Percentiles rank a stretch among this genome's conserved stretches.
phyloP scores from a whole-genome alignment of 2,888 invertebrate genomes.

The Plebejus argus region DNA sequence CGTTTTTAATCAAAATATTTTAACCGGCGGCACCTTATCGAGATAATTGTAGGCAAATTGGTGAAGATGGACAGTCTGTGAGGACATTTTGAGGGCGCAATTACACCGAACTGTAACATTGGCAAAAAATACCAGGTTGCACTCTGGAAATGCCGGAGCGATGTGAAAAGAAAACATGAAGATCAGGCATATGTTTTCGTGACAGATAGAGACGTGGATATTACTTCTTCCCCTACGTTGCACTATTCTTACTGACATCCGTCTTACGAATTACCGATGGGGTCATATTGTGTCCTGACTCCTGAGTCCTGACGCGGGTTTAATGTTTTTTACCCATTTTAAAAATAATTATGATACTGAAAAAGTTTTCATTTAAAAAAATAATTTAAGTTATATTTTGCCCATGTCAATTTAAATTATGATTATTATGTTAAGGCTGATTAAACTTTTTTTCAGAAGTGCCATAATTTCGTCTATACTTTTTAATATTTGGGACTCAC shows the following conservation, averaged over 20 bases:
- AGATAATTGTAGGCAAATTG: conserved; percentile 74
- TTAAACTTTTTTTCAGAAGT: background rate
- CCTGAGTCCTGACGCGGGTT: background rate
- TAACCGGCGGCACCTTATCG: conserved; percentile 55
- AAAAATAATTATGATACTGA: no score
- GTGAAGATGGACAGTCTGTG: conserved; percentile 55
- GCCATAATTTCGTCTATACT: background rate
- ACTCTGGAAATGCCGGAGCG: background rate
- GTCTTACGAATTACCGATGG: no score
- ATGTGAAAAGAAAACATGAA: no score
- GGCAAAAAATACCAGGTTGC: background rate
- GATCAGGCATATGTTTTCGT: no score
- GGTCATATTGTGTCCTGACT: no score
- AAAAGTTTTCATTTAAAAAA: no score
- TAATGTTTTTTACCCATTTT: background rate
- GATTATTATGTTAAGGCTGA: no score
- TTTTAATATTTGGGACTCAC: conserved; percentile 18
- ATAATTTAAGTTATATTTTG: no score
- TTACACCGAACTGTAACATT: conserved; percentile 50
- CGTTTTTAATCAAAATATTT: conserved; percentile 60
- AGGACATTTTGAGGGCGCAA: conserved; percentile 51
- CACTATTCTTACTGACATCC: no score
- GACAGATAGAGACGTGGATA: no score
- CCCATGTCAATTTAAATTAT: no score
- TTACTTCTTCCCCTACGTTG: no score